A percentile compares a stretch with the other conserved stretches of the same genome.
phyloP scores from a whole-genome alignment of 2,888 invertebrate genomes.

The Erpobdella octoculata region DNA sequence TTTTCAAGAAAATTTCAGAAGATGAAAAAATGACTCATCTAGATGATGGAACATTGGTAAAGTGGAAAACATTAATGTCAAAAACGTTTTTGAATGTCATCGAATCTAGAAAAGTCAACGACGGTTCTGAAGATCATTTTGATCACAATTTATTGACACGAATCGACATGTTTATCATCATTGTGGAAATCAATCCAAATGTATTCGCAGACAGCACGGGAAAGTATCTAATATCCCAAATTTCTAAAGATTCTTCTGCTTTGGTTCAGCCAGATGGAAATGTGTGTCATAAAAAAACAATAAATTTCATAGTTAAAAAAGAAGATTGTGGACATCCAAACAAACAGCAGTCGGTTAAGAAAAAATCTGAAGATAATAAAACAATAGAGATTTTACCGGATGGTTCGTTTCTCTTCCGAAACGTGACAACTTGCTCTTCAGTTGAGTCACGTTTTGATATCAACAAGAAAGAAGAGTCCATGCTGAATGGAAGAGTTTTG shows the following conservation, averaged over 20 bases:
- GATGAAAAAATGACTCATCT: constrained; percentile 18
- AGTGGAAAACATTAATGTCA: constrained; percentile 13
- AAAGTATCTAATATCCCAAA: not conserved
- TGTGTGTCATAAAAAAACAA: not conserved
- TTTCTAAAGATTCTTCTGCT: not conserved
- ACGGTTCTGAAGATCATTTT: not conserved
- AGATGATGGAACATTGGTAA: constrained; percentile 8
- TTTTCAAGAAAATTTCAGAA: not conserved
- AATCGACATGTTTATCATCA: constrained; percentile 7
- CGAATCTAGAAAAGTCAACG: not conserved
- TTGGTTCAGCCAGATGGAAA: constrained; percentile 4
- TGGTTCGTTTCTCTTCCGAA: not conserved
- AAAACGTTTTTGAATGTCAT: constrained; percentile 8
- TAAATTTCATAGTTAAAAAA: not conserved
- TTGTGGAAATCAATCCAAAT: constrained; percentile 7
- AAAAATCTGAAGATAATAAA: not conserved
- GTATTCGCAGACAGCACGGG: not conserved
- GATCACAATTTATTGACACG: not conserved
- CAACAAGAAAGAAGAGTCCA: constrained; percentile 4
- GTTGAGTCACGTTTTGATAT: constrained; percentile 15
- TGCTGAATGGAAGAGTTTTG: constrained; percentile 20
- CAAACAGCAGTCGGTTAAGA: not conserved
- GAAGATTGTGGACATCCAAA: not conserved
- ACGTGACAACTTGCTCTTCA: not conserved
- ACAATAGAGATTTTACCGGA: not conserved